Evolutionary conservation across 2,888 invertebrate genomes (phyloP).

Genomic region (Euplagia quadripunctaria): DNA sequence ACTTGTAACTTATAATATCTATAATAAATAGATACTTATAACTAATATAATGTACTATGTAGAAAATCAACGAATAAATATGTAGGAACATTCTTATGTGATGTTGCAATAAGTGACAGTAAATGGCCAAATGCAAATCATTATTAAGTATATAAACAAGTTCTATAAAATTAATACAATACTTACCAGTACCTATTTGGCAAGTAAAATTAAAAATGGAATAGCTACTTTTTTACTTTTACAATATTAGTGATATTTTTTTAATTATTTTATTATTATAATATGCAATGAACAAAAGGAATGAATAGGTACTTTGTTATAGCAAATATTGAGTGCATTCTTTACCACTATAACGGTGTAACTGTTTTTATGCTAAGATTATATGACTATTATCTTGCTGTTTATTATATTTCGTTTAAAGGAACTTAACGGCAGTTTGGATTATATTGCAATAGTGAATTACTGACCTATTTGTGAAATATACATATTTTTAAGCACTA

Average conservation of each 20-base stretch:
- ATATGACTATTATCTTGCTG: conserved; percentile 32
- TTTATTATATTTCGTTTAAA: conserved; percentile 31
- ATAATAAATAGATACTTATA: conserved; percentile 78
- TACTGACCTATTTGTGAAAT: conserved; percentile 55
- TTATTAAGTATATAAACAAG: conserved; percentile 44
- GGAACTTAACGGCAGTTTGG: conserved; percentile 49
- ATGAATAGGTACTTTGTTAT: conserved; percentile 50
- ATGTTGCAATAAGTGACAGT: conserved; percentile 55
- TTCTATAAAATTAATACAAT: conserved; percentile 66
- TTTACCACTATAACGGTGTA: conserved; percentile 37
- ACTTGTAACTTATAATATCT: conserved; percentile 65
- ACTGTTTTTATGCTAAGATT: conserved; percentile 43
- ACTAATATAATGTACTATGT: conserved; percentile 62
- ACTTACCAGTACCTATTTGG: conserved; percentile 56
- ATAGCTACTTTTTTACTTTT: conserved; percentile 50
- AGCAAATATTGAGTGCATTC: conserved; percentile 56
- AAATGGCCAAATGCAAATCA: conserved; percentile 62
- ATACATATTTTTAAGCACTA: conserved; percentile 75
- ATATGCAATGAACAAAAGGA: conserved; percentile 50
- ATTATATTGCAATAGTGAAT: conserved; percentile 46
- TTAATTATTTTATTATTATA: conserved; percentile 16
- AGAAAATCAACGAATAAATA: conserved; percentile 67
- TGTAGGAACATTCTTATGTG: conserved; percentile 77
- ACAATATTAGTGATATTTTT: conserved; percentile 31
- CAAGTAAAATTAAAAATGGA: conserved; percentile 71